Base-by-base conservation (phyloP, 1,140 invertebrate genomes). In the Cyrtorhinus lividipennis region DNA sequence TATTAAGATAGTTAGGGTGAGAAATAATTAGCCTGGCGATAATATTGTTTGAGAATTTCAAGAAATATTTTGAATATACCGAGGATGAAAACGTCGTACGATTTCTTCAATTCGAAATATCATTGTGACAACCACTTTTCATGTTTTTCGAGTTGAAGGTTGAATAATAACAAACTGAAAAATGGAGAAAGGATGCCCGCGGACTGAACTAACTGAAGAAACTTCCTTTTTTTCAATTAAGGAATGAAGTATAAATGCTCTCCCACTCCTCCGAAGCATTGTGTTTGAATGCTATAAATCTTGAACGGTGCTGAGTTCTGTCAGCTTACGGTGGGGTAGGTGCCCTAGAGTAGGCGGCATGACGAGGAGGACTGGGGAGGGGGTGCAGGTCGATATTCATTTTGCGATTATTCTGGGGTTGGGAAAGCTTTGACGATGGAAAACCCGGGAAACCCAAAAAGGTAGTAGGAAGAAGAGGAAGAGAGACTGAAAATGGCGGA, bases 341-440 rank as follows among this genome's bases (percentile, higher is more conserved):
- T 20, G 56, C n/a, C n/a, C 22, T 1, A n/a, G n/a, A n/a, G n/a
- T 25, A 23, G 30, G 30, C 30, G 30, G 30, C 30, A 38, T 5
- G 5, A 8, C 5, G 30, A 38, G 30, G 30, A 5, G 30, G 30
- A 38, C 5, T 25, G 24, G 26, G 26, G 62, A 24, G 62, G 62
- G 63, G 56, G 24, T n/a, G 13, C 30, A 24, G 63, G 60, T 65
- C 64, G 64, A 65, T 65, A 65, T 65, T 65, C 64, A 65, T 65
- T 65, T 65, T 65, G 64, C 64, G 64, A 65, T 65, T 65, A 65
- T 65, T 62, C 64, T 60, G 27, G 46, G 57, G 61, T 18, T 18
- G 58, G 24, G n/a, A n/a, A n/a, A n/a, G 58, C 48, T 59, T 59
- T 59, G 58, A 59, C 58, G 58, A 30, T 30, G 58, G 58, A 30